phyloP scores from a whole-genome alignment of 2,888 invertebrate species.

The Sesia bembeciformis region DNA sequence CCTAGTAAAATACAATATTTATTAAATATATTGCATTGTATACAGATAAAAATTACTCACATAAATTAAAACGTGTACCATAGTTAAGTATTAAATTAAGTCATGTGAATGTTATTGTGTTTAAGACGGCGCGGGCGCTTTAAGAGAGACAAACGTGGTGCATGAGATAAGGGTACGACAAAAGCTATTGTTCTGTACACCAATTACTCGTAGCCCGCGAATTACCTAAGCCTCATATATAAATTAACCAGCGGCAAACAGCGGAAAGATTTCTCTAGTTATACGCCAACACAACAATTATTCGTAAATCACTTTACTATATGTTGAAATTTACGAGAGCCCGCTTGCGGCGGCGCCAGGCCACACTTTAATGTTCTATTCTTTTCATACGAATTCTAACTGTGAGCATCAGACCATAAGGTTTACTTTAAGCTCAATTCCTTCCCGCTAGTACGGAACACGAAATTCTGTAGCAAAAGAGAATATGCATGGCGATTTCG shows the following conservation, averaged over 20 bases:
- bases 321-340: slow-evolving; percentile 74
- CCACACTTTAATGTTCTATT: slow-evolving; percentile 34
- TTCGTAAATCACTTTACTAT: slow-evolving; percentile 76
- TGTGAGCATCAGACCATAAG: slow-evolving; percentile 36
- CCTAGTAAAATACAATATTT: too few relatives aligned
- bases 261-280: slow-evolving; percentile 75
- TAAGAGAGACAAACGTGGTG: slow-evolving; percentile 59
- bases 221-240: slow-evolving; percentile 75
- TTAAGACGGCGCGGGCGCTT: slow-evolving; percentile 48
- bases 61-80: too few relatives aligned
- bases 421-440: slow-evolving; percentile 39
- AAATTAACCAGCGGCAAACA: slow-evolving; percentile 72
- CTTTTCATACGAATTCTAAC: slow-evolving; percentile 43
- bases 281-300: slow-evolving; percentile 74
- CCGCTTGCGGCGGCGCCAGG: slow-evolving; percentile 43
- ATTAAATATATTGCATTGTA: too few relatives aligned
- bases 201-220: slow-evolving; percentile 72
- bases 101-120: slow-evolving; percentile 51
- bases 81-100: neutral
- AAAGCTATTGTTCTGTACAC: slow-evolving; percentile 72
- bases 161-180: slow-evolving; percentile 69
- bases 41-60: too few relatives aligned
- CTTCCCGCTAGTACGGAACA: slow-evolving; percentile 40
- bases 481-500: slow-evolving; percentile 75
- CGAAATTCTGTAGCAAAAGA: slow-evolving; percentile 64